A percentile compares a stretch with the other conserved stretches of the same genome.
Evolutionary conservation across 1,140 invertebrate genomes (phyloP).

Genomic region (Drosophila melanica): DNA sequence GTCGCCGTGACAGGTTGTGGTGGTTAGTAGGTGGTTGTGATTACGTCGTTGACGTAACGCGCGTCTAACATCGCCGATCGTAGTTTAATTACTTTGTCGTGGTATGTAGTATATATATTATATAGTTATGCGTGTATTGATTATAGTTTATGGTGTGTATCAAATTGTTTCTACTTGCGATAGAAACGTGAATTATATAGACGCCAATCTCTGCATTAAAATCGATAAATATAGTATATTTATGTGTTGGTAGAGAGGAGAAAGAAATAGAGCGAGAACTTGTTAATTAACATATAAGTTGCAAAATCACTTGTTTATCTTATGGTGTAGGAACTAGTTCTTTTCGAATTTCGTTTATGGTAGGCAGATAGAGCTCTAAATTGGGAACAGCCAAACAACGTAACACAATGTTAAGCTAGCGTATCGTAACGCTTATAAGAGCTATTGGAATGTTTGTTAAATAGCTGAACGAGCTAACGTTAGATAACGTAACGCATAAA

Average conservation of each 20-base stretch:
- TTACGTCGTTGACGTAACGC: constrained; percentile 51
- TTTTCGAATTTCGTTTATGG: neutral
- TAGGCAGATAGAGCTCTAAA: constrained; percentile 7
- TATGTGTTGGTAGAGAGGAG: constrained; percentile 58
- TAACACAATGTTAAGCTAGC: neutral
- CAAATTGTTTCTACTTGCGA: constrained; percentile 66
- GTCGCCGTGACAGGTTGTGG: constrained; percentile 28
- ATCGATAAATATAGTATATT: constrained; percentile 32
- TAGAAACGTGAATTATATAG: constrained; percentile 80
- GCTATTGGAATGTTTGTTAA: neutral
- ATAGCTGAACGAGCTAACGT: neutral
- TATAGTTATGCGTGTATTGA: constrained; percentile 27
- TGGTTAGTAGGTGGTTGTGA: constrained; percentile 67
- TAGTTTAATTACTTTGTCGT: constrained; percentile 45
- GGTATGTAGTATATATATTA: constrained; percentile 31
- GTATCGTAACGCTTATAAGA: constrained; percentile 10
- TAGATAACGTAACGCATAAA: neutral
- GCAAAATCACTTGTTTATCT: constrained; percentile 9
- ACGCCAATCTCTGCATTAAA: constrained; percentile 81
- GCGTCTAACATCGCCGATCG: constrained; percentile 28
- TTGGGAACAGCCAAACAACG: constrained; percentile 29
- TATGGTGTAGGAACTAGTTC: constrained; percentile 12
- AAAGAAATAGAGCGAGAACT: constrained; percentile 70
- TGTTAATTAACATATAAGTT: constrained; percentile 57
- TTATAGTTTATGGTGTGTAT: constrained; percentile 30